phyloP scores from a whole-genome alignment of 2,888 invertebrate genomes.

The Eupithecia exiguata region DNA sequence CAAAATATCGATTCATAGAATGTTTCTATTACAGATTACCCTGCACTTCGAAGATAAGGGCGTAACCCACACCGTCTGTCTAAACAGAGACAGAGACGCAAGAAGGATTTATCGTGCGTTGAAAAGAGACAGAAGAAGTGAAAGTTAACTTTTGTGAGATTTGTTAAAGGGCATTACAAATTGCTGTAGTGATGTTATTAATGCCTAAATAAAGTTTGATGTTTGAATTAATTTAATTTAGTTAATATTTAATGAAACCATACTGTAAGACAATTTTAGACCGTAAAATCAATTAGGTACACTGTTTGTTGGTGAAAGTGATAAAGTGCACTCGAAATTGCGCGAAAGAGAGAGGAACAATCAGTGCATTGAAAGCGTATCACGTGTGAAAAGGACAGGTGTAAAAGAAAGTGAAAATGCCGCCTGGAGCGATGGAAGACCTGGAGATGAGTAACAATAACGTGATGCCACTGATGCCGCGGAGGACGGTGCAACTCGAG shows the following conservation, averaged over 20 bases:
- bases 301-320: slow-evolving; percentile 7
- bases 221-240: background rate
- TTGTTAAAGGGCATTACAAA: background rate
- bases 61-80: background rate
- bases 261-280: background rate
- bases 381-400: slow-evolving; percentile 12
- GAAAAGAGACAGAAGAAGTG: background rate
- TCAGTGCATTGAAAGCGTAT: background rate
- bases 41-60: slow-evolving; percentile 1
- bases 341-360: background rate
- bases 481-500: slow-evolving; percentile 86
- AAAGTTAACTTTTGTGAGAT: background rate
- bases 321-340: slow-evolving; percentile 7
- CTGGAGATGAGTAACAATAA: slow-evolving; percentile 70
- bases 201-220: background rate
- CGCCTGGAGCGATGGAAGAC: slow-evolving; percentile 61
- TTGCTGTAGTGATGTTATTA: background rate
- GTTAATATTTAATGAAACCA: background rate
- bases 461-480: slow-evolving; percentile 71
- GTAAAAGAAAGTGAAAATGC: slow-evolving; percentile 49
- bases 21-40: slow-evolving; percentile 9
- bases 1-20: background rate
- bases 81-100: background rate
- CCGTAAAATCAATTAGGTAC: background rate
- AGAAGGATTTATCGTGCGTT: background rate